Evolutionary conservation across 1,140 invertebrate species (phyloP), one percentile per base, ranked within the genome.

Genomic region (Acromyrmex heyeri): DNA sequence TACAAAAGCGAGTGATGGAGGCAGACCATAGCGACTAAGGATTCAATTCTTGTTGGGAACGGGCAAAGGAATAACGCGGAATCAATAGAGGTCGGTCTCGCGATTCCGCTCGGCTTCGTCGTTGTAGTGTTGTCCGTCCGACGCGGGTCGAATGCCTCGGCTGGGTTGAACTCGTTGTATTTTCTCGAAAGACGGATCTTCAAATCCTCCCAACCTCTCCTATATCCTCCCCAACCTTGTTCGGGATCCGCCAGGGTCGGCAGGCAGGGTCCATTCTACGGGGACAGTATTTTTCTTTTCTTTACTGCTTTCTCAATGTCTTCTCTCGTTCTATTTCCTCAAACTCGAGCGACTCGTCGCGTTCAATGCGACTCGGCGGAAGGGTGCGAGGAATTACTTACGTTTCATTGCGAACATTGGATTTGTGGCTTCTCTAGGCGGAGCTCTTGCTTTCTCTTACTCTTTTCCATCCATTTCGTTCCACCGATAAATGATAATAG

Each of bases 41-140:
- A 93, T 94, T 94, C 93, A 93, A 94, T 94, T 94, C 92, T 92
- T 92, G 67, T 88, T 62, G 48, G 72, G 89, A 92, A 93, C 88
- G 88, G 38, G 76, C 38, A 73, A 90, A 87, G 87, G 65, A 92
- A 86, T 88, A 91, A 91, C 83, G 81, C 77, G 65, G 90, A 92
- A 92, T 92, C 91, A 87, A 91, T 91, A 91, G 87, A 76, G 72
- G 88, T 90, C 67, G 69, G 82, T 86, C 73, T 76, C 82, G 79
- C 67, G 70, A 87, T 78, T 81, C 21, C 48, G 77, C 64, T 82
- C 55, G 38, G 34, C 53, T 78, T 64, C 27, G 81, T 70, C 69
- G 72, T 70, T 64, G 61, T 87, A 73, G 79, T 81, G 88, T 70
- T 89, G 88, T 88, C 57, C 79, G 62, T 65, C 48, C 81, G 18